A percentile compares a stretch with the other conserved stretches of the same genome.
Evolutionary conservation across 2,797 vertebrate genomes (phyloP).

Genomic region (Anisognathus igniventris): DNA sequence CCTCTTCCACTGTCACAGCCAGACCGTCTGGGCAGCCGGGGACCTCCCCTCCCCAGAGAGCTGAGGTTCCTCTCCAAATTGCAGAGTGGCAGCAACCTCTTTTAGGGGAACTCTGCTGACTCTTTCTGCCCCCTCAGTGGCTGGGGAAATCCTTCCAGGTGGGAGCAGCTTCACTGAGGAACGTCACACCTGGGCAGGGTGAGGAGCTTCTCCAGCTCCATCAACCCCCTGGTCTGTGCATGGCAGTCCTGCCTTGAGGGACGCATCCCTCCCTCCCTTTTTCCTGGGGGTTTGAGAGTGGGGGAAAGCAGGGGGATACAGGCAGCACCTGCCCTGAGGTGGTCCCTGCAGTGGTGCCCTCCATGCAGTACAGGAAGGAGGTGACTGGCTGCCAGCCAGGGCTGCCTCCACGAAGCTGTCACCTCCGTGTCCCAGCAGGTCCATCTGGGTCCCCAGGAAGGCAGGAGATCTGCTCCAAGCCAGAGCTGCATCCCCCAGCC

Average conservation of each 20-base stretch:
- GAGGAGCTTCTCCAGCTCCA: background rate
- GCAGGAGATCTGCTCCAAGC: background rate
- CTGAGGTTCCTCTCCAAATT: background rate
- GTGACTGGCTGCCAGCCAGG: background rate
- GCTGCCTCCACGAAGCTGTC: background rate
- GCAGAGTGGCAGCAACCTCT: background rate
- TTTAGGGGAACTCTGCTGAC: background rate
- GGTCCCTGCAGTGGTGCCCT: background rate
- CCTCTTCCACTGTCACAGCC: background rate
- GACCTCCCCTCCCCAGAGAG: background rate
- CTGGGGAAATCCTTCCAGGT: background rate
- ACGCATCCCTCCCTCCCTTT: background rate
- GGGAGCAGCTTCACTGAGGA: background rate
- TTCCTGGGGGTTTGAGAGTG: too few species aligned
- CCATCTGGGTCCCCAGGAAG: rapidly evolving
- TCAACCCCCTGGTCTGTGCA: background rate
- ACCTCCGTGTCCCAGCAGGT: background rate
- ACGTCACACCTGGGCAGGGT: rapidly evolving
- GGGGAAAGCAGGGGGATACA: background rate
- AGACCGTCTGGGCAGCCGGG: background rate
- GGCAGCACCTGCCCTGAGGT: background rate
- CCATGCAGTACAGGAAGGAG: background rate
- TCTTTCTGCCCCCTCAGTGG: background rate
- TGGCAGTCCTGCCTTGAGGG: background rate
- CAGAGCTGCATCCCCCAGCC: background rate